Base-by-base conservation (phyloP, 2,797 vertebrate species). In the Esox masquinongy region DNA sequence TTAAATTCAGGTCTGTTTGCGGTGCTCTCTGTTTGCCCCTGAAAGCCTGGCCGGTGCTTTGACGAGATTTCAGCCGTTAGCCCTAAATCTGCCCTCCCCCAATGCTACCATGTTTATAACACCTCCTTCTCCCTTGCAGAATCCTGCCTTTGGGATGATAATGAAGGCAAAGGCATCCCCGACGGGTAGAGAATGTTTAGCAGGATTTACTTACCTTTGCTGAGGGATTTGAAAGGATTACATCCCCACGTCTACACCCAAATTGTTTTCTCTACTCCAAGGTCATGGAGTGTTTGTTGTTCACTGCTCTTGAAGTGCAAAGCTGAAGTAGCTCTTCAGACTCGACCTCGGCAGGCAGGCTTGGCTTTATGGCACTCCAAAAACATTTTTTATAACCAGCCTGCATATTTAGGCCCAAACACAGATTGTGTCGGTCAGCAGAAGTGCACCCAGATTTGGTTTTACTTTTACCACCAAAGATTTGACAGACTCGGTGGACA, bases 181-280 rank as follows among this genome's bases (percentile, higher is more conserved):
- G 43, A 24, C 14, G 3, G 29, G 47, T n/a, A 39, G 61, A 16
- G 64, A 69, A 73, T 80, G 68, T 82, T 79, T 77, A 79, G 79
- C 72, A 56, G 76, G 72, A 82, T 76, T 82, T 76, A 70, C 74
- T 78, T 71, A 80, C 76, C 74, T 85, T 83, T 72, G 72, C 66
- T 74, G 72, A 78, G 72, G 76, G 72, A 79, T 86, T 83, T 74
- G 79, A 29, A 64, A 22, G 77, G 79, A 83, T 84, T 82, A 84
- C 75, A 59, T 79, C 74, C 66, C 76, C 53, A 75, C 39, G 43
- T 74, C 75, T 74, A 76, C 75, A 34, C 51, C 63, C 75, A 75
- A 75, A 69, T 72, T 68, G 73, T 73, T 56, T 59, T 17, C 51
- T 74, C 5, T 71, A 15, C n/a, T 72, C 63, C 74, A 77, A 73